A percentile compares a stretch with the other conserved stretches of the same genome.
These are phyloP conservation scores for Atta texana DNA, from an alignment of 1,140 invertebrate species.

Conservation along the genomic window DNA sequence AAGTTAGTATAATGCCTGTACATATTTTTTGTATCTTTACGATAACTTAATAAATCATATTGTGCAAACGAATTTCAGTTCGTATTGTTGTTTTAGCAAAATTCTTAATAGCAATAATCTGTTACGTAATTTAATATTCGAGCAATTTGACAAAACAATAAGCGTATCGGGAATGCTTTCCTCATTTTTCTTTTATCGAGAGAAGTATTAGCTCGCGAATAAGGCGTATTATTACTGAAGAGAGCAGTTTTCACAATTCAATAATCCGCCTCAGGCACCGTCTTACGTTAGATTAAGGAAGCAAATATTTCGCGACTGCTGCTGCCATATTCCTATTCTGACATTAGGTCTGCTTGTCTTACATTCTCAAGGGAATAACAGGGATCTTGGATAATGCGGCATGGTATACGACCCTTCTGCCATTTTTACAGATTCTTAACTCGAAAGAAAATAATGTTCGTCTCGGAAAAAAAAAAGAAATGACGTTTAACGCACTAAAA, in stretches of 20 bases:
- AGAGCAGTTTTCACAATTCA: conserved; percentile 39
- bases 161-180: not conserved
- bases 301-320: conserved; percentile 48
- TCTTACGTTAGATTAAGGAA: conserved; percentile 56
- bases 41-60: not conserved
- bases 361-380: conserved; percentile 23
- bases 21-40: not conserved
- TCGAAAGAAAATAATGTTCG: conserved; percentile 32
- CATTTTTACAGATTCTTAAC: conserved; percentile 49
- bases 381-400: conserved; percentile 27
- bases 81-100: not conserved
- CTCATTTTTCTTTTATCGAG: not conserved
- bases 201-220: conserved; percentile 12
- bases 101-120: not conserved
- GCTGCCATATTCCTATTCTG: conserved; percentile 39
- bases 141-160: not conserved
- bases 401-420: not conserved
- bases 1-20: not conserved
- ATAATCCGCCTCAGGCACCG: conserved; percentile 49
- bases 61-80: not conserved
- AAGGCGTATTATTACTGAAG: conserved; percentile 39
- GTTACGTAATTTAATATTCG: conserved; percentile 1
- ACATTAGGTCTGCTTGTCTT: conserved; percentile 48
- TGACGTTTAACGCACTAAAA: not conserved
- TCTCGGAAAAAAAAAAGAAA: not conserved